Conservation (phyloP, 2,113 vertebrate genomes). For the Egretta garzetta region DNA sequence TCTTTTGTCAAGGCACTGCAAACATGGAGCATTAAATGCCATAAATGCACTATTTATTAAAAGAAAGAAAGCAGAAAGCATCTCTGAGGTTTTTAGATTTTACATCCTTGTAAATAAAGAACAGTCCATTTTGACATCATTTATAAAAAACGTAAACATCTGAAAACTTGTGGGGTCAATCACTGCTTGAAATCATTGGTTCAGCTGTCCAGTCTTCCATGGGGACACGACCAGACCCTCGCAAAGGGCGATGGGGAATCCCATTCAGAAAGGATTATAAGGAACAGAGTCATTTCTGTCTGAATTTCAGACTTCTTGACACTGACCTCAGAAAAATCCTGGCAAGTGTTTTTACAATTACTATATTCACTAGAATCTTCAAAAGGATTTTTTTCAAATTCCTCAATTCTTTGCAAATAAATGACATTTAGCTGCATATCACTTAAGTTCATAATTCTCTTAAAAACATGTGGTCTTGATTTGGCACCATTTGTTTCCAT, state of each 20-base stretch:
- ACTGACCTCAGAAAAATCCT: conserved; percentile 35
- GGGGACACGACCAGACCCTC: not conserved
- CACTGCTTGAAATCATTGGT: not conserved
- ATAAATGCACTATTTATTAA: not conserved
- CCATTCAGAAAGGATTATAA: not conserved
- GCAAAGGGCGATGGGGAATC: not conserved
- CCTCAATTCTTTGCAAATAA: conserved; percentile 12
- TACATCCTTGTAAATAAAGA: not conserved
- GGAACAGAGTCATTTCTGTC: not conserved
- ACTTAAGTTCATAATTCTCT: conserved; percentile 35
- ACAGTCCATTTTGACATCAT: not conserved
- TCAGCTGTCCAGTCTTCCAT: not conserved
- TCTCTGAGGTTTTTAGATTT: not conserved
- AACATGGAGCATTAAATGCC: not conserved
- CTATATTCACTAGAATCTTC: conserved; percentile 13
- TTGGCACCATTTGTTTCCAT: conserved; percentile 29
- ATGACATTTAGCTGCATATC: conserved; percentile 52
- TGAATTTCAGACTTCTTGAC: conserved; percentile 30
- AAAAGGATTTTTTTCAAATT: conserved; percentile 34
- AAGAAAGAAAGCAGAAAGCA: not conserved
- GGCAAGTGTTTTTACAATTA: conserved; percentile 36
- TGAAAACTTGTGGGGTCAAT: not conserved
- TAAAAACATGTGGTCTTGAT: conserved; percentile 55
- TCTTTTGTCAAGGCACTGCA: not conserved
- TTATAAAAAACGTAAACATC: not conserved